A percentile compares a stretch with the other conserved stretches of the same genome.
These are phyloP conservation scores for Hedychridium roseum DNA, from an alignment of 2,888 invertebrate genomes.

Conservation along the genomic window DNA sequence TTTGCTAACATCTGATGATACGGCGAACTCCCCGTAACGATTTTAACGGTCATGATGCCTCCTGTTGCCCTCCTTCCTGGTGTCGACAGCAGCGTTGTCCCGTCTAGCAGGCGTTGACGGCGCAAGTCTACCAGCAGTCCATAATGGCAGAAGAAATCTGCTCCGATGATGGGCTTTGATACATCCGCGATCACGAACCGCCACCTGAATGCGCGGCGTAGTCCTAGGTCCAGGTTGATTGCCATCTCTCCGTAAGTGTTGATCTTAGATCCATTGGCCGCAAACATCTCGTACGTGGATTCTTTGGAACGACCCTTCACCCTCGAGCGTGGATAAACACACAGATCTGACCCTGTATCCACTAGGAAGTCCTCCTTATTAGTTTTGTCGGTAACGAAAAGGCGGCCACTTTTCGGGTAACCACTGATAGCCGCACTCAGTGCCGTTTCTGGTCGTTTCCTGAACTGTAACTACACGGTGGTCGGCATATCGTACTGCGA, in stretches of 20 bases:
- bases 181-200: constrained; percentile 51
- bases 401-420: constrained; percentile 22
- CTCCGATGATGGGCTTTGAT: constrained; percentile 50
- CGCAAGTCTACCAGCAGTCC: constrained; percentile 46
- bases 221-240: constrained; percentile 40
- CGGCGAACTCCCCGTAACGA: constrained; percentile 6
- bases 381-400: constrained; percentile 20
- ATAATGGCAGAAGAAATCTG: constrained; percentile 47
- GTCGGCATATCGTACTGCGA: constrained; percentile 9
- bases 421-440: constrained; percentile 40
- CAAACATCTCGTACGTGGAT: constrained; percentile 40
- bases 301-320: constrained; percentile 27
- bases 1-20: constrained; percentile 16
- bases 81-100: constrained; percentile 10
- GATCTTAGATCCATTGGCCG: constrained; percentile 49
- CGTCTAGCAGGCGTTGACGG: constrained; percentile 35
- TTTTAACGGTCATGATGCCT: constrained; percentile 2
- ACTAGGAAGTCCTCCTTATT: constrained; percentile 26
- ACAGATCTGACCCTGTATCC: constrained; percentile 34
- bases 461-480: constrained; percentile 19
- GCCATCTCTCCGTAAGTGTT: constrained; percentile 43
- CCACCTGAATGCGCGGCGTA: constrained; percentile 46
- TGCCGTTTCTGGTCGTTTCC: constrained; percentile 38
- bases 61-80: constrained; percentile 5
- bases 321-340: constrained; percentile 24